Percentiles rank a stretch among this genome's conserved stretches.
Conservation (phyloP, 2,888 invertebrate species). For the Diloba caeruleocephala region DNA sequence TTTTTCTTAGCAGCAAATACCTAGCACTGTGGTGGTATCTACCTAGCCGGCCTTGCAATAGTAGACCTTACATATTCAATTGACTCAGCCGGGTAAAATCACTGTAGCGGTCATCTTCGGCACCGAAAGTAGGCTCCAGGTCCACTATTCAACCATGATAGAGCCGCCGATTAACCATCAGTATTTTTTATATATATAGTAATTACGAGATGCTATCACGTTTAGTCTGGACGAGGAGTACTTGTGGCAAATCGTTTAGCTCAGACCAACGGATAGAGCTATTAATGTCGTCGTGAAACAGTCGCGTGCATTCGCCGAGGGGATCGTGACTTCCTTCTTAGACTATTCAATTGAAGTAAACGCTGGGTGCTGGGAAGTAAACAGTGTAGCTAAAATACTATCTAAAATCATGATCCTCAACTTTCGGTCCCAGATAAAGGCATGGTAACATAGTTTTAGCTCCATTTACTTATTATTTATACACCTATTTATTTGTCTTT, state of each 20-base stretch:
- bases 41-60: too few species aligned
- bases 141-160: too few species aligned
- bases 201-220: constrained; percentile 46
- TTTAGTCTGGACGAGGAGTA: constrained; percentile 25
- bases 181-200: constrained; percentile 42
- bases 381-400: constrained; percentile 30
- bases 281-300: constrained; percentile 37
- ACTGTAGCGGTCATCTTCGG: too few species aligned
- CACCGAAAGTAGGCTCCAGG: too few species aligned
- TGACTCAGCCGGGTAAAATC: too few species aligned
- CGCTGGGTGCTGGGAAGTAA: constrained; percentile 28
- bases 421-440: neutral
- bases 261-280: constrained; percentile 31
- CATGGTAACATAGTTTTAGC: neutral
- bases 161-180: too few species aligned
- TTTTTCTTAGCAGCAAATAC: too few species aligned
- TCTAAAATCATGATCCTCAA: constrained; percentile 18
- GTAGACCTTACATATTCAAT: too few species aligned
- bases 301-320: constrained; percentile 28
- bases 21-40: too few species aligned
- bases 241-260: constrained; percentile 16
- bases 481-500: neutral
- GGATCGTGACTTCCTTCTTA: constrained; percentile 52
- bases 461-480: neutral
- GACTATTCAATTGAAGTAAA: constrained; percentile 50